Percentiles rank a stretch among this genome's conserved stretches.
These are phyloP conservation scores for Xylocampa areola DNA, from an alignment of 2,888 invertebrate species.

Conservation along the genomic window DNA sequence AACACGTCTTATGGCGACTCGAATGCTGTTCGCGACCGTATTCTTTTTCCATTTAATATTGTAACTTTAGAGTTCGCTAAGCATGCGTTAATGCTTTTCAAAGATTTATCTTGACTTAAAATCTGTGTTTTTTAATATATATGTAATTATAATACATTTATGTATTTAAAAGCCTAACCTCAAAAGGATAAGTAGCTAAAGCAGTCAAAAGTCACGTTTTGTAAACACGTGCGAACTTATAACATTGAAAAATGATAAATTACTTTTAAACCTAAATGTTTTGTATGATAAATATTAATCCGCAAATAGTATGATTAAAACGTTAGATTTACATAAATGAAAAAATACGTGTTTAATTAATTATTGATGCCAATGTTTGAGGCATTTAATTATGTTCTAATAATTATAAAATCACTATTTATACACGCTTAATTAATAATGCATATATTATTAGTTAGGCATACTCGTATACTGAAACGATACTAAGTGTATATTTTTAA, in stretches of 20 bases:
- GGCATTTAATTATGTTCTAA: neutral
- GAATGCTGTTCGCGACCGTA: too few species aligned
- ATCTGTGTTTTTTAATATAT: neutral
- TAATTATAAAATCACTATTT: slow-evolving; percentile 5
- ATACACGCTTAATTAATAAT: neutral
- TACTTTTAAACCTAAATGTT: slow-evolving; percentile 5
- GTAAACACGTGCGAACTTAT: slow-evolving; percentile 16
- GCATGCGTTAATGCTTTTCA: too few species aligned
- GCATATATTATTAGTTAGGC: too few species aligned
- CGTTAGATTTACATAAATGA: slow-evolving; percentile 25
- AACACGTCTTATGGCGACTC: too few species aligned
- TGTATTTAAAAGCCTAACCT: too few species aligned
- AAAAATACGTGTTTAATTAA: slow-evolving; percentile 12
- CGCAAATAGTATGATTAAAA: slow-evolving; percentile 4
- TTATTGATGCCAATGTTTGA: neutral
- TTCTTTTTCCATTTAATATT: too few species aligned
- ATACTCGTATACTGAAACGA: neutral
- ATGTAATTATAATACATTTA: too few species aligned
- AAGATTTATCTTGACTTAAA: too few species aligned
- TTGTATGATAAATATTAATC: slow-evolving; percentile 11
- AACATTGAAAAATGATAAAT: slow-evolving; percentile 46
- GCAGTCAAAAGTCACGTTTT: slow-evolving; percentile 34
- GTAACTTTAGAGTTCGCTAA: too few species aligned
- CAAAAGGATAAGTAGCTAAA: neutral
- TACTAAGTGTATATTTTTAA: neutral